A percentile compares a stretch with the other conserved stretches of the same genome.
phyloP scores from a whole-genome alignment of 2,797 vertebrate genomes.

The Gymnothorax reevesii region DNA sequence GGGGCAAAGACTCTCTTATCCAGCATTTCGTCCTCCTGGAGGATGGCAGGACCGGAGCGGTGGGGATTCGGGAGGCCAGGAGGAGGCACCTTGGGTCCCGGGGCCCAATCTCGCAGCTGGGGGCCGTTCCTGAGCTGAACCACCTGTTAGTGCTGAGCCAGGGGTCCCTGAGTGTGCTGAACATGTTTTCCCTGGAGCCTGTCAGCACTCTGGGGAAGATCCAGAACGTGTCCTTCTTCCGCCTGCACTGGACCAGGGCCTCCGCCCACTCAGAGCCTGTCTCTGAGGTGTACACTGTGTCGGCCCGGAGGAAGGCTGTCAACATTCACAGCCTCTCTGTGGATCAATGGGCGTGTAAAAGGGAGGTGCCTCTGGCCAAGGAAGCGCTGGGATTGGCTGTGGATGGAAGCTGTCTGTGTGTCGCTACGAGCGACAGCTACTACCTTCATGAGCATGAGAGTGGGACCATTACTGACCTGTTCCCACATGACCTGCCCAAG shows the following conservation, averaged over 20 bases:
- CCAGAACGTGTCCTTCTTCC: conserved; percentile 62
- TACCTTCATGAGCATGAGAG: conserved; percentile 61
- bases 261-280: conserved; percentile 23
- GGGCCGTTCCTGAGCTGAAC: conserved; percentile 64
- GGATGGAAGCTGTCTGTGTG: conserved; percentile 56
- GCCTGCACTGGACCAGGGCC: conserved; percentile 41
- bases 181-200: conserved; percentile 72
- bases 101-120: conserved; percentile 57
- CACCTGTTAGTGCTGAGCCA: conserved; percentile 70
- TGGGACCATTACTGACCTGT: conserved; percentile 60
- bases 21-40: conserved; percentile 55
- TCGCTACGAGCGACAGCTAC: conserved; percentile 64
- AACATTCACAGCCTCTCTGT: conserved; percentile 58
- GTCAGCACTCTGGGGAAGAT: conserved; percentile 63
- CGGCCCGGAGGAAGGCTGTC: conserved; percentile 59
- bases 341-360: conserved; percentile 67
- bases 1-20: conserved; percentile 60
- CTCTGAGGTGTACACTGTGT: conserved; percentile 58
- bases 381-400: conserved; percentile 61
- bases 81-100: conserved; percentile 65
- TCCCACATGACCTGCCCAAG: conserved; percentile 57
- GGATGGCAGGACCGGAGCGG: neutral
- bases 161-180: conserved; percentile 57
- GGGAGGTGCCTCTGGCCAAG: conserved; percentile 59
- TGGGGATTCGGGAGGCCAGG: conserved; percentile 48